These are phyloP conservation scores for Pholis gunnellus DNA, from an alignment of 2,113 vertebrate species.

Conservation along the genomic window DNA sequence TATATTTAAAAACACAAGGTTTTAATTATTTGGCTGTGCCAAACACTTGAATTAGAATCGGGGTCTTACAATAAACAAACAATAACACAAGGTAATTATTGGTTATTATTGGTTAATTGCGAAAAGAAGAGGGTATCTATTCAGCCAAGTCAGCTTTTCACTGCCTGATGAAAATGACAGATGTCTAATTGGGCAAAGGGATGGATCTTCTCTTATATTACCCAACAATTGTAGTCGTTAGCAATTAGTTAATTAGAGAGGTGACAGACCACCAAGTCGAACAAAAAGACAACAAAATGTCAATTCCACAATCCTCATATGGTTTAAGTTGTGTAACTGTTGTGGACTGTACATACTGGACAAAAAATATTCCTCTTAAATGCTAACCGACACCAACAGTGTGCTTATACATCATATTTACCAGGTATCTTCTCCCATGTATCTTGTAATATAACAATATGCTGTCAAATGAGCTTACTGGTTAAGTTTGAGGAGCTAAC, in stretches of 20 bases:
- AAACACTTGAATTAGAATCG: slow-evolving; percentile 14
- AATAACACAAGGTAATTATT: neutral
- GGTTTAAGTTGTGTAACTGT: neutral
- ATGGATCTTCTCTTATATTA: neutral
- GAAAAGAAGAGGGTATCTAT: neutral
- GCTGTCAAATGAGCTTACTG: slow-evolving; percentile 5
- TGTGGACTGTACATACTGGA: neutral
- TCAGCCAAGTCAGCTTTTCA: neutral
- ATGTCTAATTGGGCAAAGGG: neutral
- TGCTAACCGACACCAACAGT: neutral
- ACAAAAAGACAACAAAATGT: neutral
- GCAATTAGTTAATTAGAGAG: neutral
- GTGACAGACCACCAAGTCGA: neutral
- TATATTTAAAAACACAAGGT: neutral
- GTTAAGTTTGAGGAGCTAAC: slow-evolving; percentile 21
- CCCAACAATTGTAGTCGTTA: neutral
- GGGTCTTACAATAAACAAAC: slow-evolving; percentile 1
- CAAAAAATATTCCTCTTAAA: neutral
- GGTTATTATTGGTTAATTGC: neutral
- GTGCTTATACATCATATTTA: neutral
- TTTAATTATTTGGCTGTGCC: slow-evolving; percentile 6
- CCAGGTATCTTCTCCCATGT: neutral
- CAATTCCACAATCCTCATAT: neutral
- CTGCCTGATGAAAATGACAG: neutral
- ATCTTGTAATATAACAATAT: neutral